Conservation (phyloP, 2,888 invertebrate species). For the Mythimna impura region DNA sequence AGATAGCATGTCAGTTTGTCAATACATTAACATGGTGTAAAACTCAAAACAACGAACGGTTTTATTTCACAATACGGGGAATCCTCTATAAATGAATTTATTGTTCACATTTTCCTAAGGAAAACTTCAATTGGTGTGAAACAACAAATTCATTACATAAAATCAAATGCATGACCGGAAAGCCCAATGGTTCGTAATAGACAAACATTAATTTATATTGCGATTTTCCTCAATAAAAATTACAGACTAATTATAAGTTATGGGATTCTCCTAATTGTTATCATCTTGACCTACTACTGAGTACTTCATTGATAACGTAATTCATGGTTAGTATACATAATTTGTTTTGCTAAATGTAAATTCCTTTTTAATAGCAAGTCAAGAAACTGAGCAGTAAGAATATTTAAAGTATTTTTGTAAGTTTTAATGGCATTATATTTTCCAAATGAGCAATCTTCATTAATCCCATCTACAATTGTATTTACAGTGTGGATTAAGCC, state of each 20-base stretch:
- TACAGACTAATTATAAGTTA: background rate
- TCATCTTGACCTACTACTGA: background rate
- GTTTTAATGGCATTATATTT: background rate
- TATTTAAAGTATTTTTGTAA: too few species aligned
- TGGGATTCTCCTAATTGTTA: conserved; percentile 17
- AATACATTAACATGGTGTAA: background rate
- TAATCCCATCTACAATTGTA: background rate
- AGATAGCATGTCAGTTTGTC: background rate
- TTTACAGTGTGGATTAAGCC: background rate
- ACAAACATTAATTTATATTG: background rate
- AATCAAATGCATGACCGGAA: conserved; percentile 18
- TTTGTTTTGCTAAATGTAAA: background rate
- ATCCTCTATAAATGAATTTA: conserved; percentile 16
- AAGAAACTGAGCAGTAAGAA: too few species aligned
- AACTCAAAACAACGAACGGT: background rate
- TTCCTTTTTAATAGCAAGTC: background rate
- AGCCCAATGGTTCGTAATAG: conserved; percentile 24
- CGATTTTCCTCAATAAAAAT: conserved; percentile 40
- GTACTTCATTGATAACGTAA: background rate
- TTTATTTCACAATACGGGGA: conserved; percentile 7
- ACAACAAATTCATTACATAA: background rate
- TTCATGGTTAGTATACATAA: too few species aligned
- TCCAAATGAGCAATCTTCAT: background rate
- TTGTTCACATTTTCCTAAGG: background rate
- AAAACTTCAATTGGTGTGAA: background rate